These are phyloP conservation scores for Morone chrysops DNA, from an alignment of 2,113 vertebrate genomes.

Conservation along the genomic window DNA sequence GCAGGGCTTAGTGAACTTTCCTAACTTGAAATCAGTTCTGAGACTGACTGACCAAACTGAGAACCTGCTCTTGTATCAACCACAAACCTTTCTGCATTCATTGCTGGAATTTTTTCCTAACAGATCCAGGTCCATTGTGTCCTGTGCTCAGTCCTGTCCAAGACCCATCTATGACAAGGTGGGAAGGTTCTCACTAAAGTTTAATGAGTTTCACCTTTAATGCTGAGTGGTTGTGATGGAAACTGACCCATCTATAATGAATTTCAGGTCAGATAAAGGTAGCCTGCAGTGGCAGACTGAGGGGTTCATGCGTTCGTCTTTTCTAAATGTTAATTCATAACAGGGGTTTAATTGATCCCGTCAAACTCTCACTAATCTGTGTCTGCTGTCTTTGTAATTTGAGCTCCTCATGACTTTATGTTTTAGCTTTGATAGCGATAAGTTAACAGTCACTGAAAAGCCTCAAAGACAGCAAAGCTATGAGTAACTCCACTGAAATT, in stretches of 20 bases:
- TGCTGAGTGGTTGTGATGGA: slow-evolving; percentile 78
- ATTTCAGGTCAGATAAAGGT: slow-evolving; percentile 68
- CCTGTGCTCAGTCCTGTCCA: background rate
- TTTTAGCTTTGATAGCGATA: background rate
- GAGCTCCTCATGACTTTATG: background rate
- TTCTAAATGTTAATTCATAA: slow-evolving; percentile 82
- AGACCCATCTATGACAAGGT: slow-evolving; percentile 4
- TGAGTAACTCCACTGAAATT: background rate
- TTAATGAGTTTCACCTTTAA: slow-evolving; percentile 83
- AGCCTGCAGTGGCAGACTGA: slow-evolving; percentile 64
- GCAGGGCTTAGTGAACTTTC: too few species aligned
- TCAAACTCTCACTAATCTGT: background rate
- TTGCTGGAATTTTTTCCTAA: background rate
- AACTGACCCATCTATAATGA: slow-evolving; percentile 80
- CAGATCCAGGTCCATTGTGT: background rate
- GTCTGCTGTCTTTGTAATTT: background rate
- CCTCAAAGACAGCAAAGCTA: background rate
- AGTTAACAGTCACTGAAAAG: background rate
- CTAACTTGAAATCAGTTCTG: background rate
- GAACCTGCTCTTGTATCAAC: too few species aligned
- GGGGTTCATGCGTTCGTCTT: slow-evolving; percentile 80
- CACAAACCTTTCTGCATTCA: background rate
- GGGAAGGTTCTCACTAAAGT: slow-evolving; percentile 58
- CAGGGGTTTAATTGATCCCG: slow-evolving; percentile 80
- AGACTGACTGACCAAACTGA: too few species aligned